phyloP scores from a whole-genome alignment of 2,888 invertebrate species.

The Quadriops clusia region DNA sequence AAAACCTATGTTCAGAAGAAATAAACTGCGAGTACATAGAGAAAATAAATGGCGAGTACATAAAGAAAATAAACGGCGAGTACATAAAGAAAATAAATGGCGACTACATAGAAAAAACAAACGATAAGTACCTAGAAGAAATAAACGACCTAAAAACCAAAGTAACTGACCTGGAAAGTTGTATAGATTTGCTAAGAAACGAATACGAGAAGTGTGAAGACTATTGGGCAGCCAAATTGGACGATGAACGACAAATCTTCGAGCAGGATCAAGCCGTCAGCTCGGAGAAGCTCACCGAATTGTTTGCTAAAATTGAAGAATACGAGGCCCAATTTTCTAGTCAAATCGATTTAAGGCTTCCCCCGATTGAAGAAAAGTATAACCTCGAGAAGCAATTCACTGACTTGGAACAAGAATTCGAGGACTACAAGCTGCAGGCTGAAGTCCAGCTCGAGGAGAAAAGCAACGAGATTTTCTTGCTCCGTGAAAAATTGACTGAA shows the following conservation, averaged over 20 bases:
- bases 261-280: slow-evolving; percentile 64
- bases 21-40: too few species aligned
- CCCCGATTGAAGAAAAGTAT: slow-evolving; percentile 66
- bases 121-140: slow-evolving; percentile 32
- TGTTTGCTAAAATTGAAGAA: slow-evolving; percentile 64
- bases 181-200: slow-evolving; percentile 58
- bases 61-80: too few species aligned
- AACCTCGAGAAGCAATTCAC: slow-evolving; percentile 59
- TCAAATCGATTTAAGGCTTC: slow-evolving; percentile 43
- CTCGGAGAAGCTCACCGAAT: slow-evolving; percentile 63
- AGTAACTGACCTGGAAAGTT: slow-evolving; percentile 57
- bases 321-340: slow-evolving; percentile 64
- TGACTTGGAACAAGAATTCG: slow-evolving; percentile 59
- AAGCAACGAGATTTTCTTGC: slow-evolving; percentile 42
- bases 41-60: too few species aligned
- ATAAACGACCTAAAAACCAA: slow-evolving; percentile 37
- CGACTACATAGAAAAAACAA: too few species aligned
- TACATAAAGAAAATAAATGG: too few species aligned
- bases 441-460: slow-evolving; percentile 43
- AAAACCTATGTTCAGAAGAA: too few species aligned
- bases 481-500: slow-evolving; percentile 41
- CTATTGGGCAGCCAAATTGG: slow-evolving; percentile 71
- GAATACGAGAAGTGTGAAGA: slow-evolving; percentile 81
- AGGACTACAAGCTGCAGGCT: slow-evolving; percentile 42
- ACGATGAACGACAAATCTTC: slow-evolving; percentile 62